These are phyloP conservation scores for Zelleria hepariella DNA, from an alignment of 2,888 invertebrate genomes.

Conservation along the genomic window DNA sequence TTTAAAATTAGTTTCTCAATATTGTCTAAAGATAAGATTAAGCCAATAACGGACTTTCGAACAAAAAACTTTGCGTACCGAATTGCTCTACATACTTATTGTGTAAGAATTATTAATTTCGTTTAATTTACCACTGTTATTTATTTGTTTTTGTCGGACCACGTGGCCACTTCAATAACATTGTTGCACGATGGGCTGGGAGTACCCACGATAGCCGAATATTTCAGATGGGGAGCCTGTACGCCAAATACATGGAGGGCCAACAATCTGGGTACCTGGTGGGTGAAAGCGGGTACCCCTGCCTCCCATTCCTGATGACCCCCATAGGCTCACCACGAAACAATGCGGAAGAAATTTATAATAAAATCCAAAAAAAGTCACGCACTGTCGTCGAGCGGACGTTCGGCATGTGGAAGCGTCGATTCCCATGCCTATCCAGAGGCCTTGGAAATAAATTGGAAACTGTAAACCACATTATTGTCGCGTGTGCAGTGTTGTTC, in stretches of 20 bases:
- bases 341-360: conserved; percentile 6
- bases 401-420: conserved; percentile 8
- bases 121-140: too few relatives aligned
- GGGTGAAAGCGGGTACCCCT: conserved; percentile 11
- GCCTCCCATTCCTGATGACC: conserved; percentile 9
- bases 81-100: too few relatives aligned
- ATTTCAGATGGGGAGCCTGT: conserved; percentile 10
- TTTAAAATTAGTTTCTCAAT: too few relatives aligned
- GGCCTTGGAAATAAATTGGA: conserved; percentile 12
- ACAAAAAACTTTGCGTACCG: too few relatives aligned
- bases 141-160: too few relatives aligned
- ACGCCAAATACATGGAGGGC: conserved; percentile 6
- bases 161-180: too few relatives aligned
- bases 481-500: conserved; percentile 10
- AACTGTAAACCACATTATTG: conserved; percentile 11
- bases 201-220: conserved; percentile 12
- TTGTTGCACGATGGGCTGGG: conserved; percentile 10
- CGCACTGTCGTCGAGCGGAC: conserved; percentile 10
- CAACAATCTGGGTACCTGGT: conserved; percentile 9
- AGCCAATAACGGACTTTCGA: too few relatives aligned
- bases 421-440: conserved; percentile 9
- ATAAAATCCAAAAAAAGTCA: conserved; percentile 8
- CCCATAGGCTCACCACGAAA: conserved; percentile 8
- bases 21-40: too few relatives aligned
- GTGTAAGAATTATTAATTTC: too few relatives aligned